Percentiles rank a stretch among this genome's conserved stretches.
These are phyloP conservation scores for Diaprepes abbreviatus DNA, from an alignment of 2,888 invertebrate genomes.

Conservation along the genomic window DNA sequence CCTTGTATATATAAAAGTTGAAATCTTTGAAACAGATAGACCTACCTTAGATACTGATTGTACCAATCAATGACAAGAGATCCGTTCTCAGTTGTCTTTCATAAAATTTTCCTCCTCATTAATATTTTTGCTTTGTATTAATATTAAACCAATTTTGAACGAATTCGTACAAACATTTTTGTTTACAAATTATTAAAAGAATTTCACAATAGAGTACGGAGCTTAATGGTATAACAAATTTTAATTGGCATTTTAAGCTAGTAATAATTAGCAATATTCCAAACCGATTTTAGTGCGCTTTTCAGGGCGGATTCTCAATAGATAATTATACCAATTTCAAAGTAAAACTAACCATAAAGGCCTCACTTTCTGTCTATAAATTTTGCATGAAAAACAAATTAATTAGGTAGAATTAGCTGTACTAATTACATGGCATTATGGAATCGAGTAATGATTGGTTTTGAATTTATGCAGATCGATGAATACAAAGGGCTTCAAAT, in stretches of 20 bases:
- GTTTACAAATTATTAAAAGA: conserved; percentile 6
- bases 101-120: no score
- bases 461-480: neutral
- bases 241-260: conserved; percentile 41
- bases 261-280: conserved; percentile 27
- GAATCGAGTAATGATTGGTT: neutral
- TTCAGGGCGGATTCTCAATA: conserved; percentile 14
- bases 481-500: neutral
- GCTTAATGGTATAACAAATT: conserved; percentile 18
- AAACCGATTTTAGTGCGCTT: conserved; percentile 6
- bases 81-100: no score
- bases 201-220: neutral
- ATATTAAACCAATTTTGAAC: neutral
- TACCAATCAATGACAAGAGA: no score
- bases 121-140: no score
- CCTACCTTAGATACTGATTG: no score
- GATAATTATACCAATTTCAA: conserved; percentile 22
- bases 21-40: no score
- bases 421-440: conserved; percentile 2
- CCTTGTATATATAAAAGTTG: no score
- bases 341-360: conserved; percentile 25
- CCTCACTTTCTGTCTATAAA: conserved; percentile 1
- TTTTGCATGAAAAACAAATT: conserved; percentile 20
- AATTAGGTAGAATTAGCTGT: conserved; percentile 3
- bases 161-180: neutral